These are phyloP conservation scores for Acanthosepion pharaonis DNA, from an alignment of 2,888 invertebrate genomes.

Conservation along the genomic window DNA sequence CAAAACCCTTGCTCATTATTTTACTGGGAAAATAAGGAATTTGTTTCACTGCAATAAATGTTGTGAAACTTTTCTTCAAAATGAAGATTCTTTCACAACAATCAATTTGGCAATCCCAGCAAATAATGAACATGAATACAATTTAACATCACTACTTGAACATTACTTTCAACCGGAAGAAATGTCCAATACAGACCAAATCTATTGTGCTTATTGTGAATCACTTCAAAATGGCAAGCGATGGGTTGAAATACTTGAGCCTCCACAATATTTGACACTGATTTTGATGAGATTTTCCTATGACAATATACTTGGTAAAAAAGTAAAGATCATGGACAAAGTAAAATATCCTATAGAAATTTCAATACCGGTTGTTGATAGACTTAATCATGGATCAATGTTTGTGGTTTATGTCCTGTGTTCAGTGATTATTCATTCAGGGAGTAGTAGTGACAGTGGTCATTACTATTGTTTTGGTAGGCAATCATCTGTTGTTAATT, in stretches of 20 bases:
- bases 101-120: conserved; percentile 76
- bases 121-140: conserved; percentile 53
- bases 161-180: conserved; percentile 86
- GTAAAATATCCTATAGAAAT: conserved; percentile 73
- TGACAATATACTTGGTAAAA: conserved; percentile 82
- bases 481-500: conserved; percentile 60
- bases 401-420: conserved; percentile 82
- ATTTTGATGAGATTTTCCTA: conserved; percentile 88
- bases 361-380: conserved; percentile 65
- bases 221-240: conserved; percentile 85
- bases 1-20: conserved; percentile 80
- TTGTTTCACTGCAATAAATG: conserved; percentile 85
- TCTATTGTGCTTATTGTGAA: conserved; percentile 85
- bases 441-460: conserved; percentile 87
- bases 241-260: conserved; percentile 81
- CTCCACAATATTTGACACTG: conserved; percentile 85
- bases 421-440: conserved; percentile 89
- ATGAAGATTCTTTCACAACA: conserved; percentile 85
- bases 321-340: conserved; percentile 83
- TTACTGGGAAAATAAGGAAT: conserved; percentile 81
- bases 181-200: conserved; percentile 86
- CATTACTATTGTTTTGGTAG: conserved; percentile 89
- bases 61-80: conserved; percentile 82
- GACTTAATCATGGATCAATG: conserved; percentile 51
- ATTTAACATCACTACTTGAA: conserved; percentile 84